These are phyloP conservation scores for Myopa testacea DNA, from an alignment of 2,888 invertebrate genomes.

Conservation along the genomic window DNA sequence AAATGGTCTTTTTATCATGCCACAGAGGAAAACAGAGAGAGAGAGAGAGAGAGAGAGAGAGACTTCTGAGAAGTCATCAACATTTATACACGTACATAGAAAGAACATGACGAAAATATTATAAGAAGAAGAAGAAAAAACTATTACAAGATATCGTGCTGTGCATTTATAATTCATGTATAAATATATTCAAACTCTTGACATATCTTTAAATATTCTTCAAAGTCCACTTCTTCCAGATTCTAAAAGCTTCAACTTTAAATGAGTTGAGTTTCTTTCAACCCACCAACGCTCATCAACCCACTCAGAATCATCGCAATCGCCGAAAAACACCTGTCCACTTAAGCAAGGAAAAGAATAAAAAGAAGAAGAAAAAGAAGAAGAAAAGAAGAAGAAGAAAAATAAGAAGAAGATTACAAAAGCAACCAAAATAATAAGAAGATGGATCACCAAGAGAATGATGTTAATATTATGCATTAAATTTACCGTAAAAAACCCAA, in stretches of 20 bases:
- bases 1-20: no score
- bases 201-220: no score
- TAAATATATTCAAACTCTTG: no score
- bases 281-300: neutral
- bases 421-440: neutral
- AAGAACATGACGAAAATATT: neutral
- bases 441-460: no score
- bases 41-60: neutral
- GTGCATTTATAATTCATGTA: neutral
- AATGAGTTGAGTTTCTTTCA: neutral
- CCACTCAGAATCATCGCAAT: neutral
- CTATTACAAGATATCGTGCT: neutral
- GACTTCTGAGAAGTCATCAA: neutral
- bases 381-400: neutral
- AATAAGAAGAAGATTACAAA: no score
- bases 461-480: conserved; percentile 12
- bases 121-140: neutral
- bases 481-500: neutral
- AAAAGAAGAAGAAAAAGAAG: no score
- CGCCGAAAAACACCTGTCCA: conserved; percentile 3
- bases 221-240: no score
- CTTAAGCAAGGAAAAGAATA: neutral
- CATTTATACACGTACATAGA: neutral
- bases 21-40: no score
- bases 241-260: neutral